A percentile compares a stretch with the other conserved stretches of the same genome.
phyloP scores from a whole-genome alignment of 2,888 invertebrate species.

The Danaus chrysippus region DNA sequence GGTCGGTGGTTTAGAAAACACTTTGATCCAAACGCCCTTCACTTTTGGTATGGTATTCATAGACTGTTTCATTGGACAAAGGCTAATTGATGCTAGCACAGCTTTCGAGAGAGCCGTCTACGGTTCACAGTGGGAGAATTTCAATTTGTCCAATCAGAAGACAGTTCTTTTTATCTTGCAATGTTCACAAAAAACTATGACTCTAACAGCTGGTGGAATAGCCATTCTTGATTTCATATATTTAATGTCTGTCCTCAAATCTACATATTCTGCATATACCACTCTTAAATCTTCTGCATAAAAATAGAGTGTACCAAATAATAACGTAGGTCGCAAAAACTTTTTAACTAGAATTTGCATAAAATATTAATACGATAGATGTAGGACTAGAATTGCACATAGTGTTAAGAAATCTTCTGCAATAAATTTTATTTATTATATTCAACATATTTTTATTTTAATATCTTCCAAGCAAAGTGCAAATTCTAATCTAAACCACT shows the following conservation, averaged over 20 bases:
- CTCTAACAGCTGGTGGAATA: slow-evolving; percentile 50
- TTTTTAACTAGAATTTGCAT: too few species aligned
- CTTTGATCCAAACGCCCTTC: slow-evolving; percentile 44
- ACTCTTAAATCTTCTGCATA: slow-evolving; percentile 46
- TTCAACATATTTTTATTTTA: too few species aligned
- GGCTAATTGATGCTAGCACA: slow-evolving; percentile 46
- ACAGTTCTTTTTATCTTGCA: slow-evolving; percentile 42
- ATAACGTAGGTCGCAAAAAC: too few species aligned
- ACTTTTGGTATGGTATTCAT: slow-evolving; percentile 44
- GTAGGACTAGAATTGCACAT: too few species aligned
- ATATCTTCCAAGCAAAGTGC: too few species aligned
- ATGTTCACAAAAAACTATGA: slow-evolving; percentile 47
- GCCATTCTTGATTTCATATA: slow-evolving; percentile 42
- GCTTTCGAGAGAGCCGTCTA: slow-evolving; percentile 48
- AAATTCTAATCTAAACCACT: too few species aligned
- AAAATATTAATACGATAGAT: too few species aligned
- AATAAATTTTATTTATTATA: too few species aligned
- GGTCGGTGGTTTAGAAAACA: slow-evolving; percentile 49
- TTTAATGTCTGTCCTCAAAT: slow-evolving; percentile 46
- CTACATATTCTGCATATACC: slow-evolving; percentile 53
- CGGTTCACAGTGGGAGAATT: slow-evolving; percentile 35
- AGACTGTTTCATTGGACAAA: slow-evolving; percentile 52
- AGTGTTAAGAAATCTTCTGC: too few species aligned
- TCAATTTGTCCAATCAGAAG: slow-evolving; percentile 19
- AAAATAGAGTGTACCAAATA: slow-evolving; percentile 7